Evolutionary conservation across 2,888 invertebrate genomes (phyloP), one percentile per base, ranked within the genome.

Genomic region (Melinaea marsaeus): DNA sequence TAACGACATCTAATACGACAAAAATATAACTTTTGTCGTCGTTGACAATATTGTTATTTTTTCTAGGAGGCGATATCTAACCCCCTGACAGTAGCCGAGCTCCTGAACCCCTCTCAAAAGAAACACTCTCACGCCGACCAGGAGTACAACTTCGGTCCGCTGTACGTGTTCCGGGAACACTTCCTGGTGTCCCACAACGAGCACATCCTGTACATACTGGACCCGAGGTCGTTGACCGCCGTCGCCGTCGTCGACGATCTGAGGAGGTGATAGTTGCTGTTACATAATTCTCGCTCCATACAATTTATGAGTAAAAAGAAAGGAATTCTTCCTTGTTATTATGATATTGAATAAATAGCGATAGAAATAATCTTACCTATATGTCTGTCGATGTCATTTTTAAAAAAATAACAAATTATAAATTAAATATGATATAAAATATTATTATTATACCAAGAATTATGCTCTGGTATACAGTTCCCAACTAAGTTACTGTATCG

Each of bases 131-230:
- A 71, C 55, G 13, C 71, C 3, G 70, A 72, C 9, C 68, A 68
- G 42, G 94, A 94, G 72, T 75, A 75, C 73, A 73, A 76, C 68
- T 75, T 88, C 64, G 84, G 86, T 0, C 79, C 85, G n/a, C 76
- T 91, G 88, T 62, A 92, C 93, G 92, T 94, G 71, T 96, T 95
- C 84, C 91, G 92, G 57, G 94, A 95, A 34, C 92, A 94, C 63
- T 92, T 94, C 75, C 86, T 97, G 35, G 92, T 97, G 42, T 94
- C 96, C 0, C 95, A 95, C 85, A 94, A 94, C 81, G 93, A 93
- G 48, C 92, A 92, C 63, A 81, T 93, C 58, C 88, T 97, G 42
- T 95, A 95, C 74, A 92, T 98, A 58, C 86, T 98, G 51, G 95
- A 97, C 88, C 94, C 96, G 33, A 85, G 92, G 51, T 92, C 92